Evolutionary conservation across 2,113 vertebrate species (phyloP).

Genomic region (Hyaena hyaena): DNA sequence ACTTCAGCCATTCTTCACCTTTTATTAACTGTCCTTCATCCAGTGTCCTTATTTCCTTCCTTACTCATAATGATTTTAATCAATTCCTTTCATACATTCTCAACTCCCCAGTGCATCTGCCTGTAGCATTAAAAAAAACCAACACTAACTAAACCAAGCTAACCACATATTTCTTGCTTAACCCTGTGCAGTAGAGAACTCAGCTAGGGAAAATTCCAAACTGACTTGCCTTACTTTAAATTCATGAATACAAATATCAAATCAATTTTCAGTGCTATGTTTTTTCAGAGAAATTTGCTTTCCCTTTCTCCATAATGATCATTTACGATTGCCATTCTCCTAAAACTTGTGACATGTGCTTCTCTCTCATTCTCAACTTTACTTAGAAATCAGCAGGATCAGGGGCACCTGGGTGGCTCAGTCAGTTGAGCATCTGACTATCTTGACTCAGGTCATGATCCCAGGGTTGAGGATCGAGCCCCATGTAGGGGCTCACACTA

Average conservation of each 20-base stretch:
- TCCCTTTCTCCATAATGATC: background rate
- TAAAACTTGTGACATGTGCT: background rate
- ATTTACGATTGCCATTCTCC: background rate
- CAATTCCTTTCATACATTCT: background rate
- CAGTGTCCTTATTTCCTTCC: background rate
- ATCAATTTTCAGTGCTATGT: background rate
- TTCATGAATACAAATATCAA: background rate
- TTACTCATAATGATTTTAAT: background rate
- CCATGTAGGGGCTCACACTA: too few relatives aligned
- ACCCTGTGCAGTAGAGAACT: background rate
- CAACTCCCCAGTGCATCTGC: background rate
- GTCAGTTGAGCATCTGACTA: too few relatives aligned
- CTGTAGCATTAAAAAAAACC: background rate
- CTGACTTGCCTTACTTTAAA: conserved; percentile 15
- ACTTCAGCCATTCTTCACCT: background rate
- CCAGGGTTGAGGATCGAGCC: too few relatives aligned
- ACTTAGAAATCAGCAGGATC: background rate
- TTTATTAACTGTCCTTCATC: background rate
- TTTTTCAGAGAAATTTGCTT: conserved; percentile 41
- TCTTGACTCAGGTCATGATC: too few relatives aligned
- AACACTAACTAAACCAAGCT: background rate
- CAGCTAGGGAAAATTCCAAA: background rate
- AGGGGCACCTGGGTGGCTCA: too few relatives aligned
- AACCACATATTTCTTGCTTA: background rate
- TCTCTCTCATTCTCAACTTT: conserved; percentile 1